phyloP scores from a whole-genome alignment of 30 jellyfish, hydroid and myxozoan genomes.

The Pelagia noctiluca region DNA sequence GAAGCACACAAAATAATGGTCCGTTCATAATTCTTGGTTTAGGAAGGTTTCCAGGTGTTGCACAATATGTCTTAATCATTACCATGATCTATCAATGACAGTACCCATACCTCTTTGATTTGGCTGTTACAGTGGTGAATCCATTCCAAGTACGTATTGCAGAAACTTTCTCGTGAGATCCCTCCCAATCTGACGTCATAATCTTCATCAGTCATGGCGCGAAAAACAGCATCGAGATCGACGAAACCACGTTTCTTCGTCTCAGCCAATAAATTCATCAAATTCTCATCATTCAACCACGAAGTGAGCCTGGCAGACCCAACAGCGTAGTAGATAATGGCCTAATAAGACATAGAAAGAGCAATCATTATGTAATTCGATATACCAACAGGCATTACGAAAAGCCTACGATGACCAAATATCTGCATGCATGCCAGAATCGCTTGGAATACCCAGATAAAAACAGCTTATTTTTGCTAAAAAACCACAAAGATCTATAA shows the following conservation, averaged over 20 bases:
- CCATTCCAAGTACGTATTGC: slow-evolving; percentile 79
- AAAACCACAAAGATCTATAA: too few species aligned
- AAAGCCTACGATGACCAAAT: too few species aligned
- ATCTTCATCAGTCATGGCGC: slow-evolving; percentile 95
- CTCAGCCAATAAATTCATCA: slow-evolving; percentile 83
- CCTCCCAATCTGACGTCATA: slow-evolving; percentile 90
- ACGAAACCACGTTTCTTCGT: slow-evolving; percentile 66
- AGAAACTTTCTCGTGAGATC: slow-evolving; percentile 71
- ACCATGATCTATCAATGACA: not conserved
- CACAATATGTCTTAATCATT: too few species aligned
- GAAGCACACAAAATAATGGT: too few species aligned
- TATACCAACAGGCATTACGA: too few species aligned
- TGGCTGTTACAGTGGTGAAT: slow-evolving; percentile 71
- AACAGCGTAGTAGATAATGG: slow-evolving; percentile 79
- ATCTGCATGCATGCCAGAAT: too few species aligned
- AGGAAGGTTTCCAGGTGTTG: too few species aligned
- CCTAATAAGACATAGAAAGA: slow-evolving; percentile 29
- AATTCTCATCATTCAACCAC: slow-evolving; percentile 76
- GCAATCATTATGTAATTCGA: not conserved
- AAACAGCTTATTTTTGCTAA: too few species aligned
- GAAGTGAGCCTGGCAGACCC: slow-evolving; percentile 54
- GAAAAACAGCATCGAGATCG: slow-evolving; percentile 89
- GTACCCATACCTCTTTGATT: slow-evolving; percentile 44
- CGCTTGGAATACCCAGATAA: too few species aligned
- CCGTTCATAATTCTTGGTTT: too few species aligned